Base-by-base conservation (phyloP, 2,888 invertebrate genomes). In the Scaptomyza flava region DNA sequence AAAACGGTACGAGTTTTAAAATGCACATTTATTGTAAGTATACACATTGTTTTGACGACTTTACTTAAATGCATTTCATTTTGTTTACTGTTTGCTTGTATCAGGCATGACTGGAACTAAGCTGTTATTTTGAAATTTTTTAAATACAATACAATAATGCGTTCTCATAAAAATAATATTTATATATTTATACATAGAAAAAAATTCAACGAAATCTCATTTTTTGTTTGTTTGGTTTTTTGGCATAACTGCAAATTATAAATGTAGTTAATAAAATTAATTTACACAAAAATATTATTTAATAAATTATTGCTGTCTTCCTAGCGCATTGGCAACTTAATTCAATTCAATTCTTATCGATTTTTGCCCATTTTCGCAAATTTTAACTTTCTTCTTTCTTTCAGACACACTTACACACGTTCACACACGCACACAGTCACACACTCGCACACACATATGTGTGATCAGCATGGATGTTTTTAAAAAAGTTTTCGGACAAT, bases 181-280 rank as follows among this genome's bases (percentile, higher is more conserved):
- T 38, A 14, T 27, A 17, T 38, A 38, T 60, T 3, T 53, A 62
- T 64, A 77, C 20, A 57, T 50, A 72, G 30, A 54, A 52, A 61
- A 62, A 62, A 58, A 70, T 67, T 47, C 38, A 85, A 80, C 72
- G 78, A 82, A 80, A 85, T 66, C 57, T 57, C 46, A 61, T 51
- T n/a, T 65, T 68, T 45, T 58, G 54, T 63, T 50, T 50, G 48
- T 2, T 48, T 33, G 17, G 8, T 33, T 77, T 77, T 82, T 82
- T 82, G 82, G 82, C 83, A 87, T 82, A 71, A 69, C 72, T 78
- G 65, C 58, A 84, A 84, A 84, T 87, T 84, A 83, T 83, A 83
- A 77, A 83, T 83, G 83, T 83, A 83, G 88, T 79, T 83, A 87
- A 70, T 71, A 59, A 87, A 79, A 79, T 77, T 64, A 72, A 63